Evolutionary conservation across 2,888 invertebrate genomes (phyloP), one percentile per base, ranked within the genome.

Genomic region (Drosophila flavopinicola): DNA sequence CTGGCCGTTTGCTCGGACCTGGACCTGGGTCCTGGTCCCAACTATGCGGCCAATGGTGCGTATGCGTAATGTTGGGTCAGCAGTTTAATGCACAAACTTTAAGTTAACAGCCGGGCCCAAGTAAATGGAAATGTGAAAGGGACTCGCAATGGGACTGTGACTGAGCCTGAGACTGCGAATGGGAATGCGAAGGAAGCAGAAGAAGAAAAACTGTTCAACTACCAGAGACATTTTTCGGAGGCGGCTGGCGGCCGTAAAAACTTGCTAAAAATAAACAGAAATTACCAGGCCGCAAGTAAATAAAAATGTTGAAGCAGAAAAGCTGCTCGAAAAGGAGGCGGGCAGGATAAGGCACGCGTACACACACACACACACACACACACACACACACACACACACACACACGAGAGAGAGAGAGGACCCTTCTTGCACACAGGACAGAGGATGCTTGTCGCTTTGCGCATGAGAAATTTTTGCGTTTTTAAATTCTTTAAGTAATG

Each of bases 401-500:
- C n/a, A n/a, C n/a, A n/a, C n/a, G n/a, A n/a, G n/a, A n/a, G n/a
- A n/a, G n/a, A n/a, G n/a, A n/a, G n/a, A 44, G 69, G 47, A 68
- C 41, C 60, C 47, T 51, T 29, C 47, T 51, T 29, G 27, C 53
- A n/a, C n/a, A n/a, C n/a, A n/a, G n/a, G n/a, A n/a, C n/a, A n/a
- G n/a, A 37, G 54, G 48, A 61, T 59, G 60, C 70, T 66, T 49
- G 64, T 56, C 61, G 74, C 61, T 73, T 64, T 86, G 67, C 84
- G 86, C 86, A 66, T 82, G 86, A 82, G 70, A 59, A 77, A 77
- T 74, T 82, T 78, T 69, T 66, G 75, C 75, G 78, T 82, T 20
- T 87, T 85, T 76, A 85, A 84, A 87, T 85, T 87, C 83, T 85
- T 74, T 68, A 87, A 85, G 78, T 82, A 85, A 87, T 83, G 83